Evolutionary conservation across 1,140 invertebrate genomes (phyloP).

Genomic region (Zaprionus nigranus): DNA sequence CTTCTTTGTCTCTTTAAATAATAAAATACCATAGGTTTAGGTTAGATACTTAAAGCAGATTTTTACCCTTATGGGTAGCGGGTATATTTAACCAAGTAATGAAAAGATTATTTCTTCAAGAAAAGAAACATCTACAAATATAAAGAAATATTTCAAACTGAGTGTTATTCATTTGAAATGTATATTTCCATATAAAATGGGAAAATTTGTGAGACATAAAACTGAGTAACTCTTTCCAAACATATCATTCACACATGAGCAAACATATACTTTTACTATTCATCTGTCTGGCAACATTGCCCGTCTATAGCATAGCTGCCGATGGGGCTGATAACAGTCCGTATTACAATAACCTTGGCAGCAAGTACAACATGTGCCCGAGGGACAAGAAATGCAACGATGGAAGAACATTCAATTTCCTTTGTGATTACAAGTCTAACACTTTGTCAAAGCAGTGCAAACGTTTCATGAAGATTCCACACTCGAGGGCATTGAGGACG

Average conservation of each 20-base stretch:
- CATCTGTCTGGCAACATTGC: not conserved
- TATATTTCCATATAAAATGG: no score
- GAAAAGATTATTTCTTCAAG: not conserved
- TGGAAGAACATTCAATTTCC: slow-evolving; percentile 27
- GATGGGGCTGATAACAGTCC: slow-evolving; percentile 8
- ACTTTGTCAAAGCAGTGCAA: slow-evolving; percentile 10
- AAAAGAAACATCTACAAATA: no score
- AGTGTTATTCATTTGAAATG: no score
- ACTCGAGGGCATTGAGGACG: not conserved
- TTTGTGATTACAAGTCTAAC: slow-evolving; percentile 3
- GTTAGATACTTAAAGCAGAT: no score
- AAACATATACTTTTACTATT: not conserved
- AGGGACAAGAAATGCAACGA: slow-evolving; percentile 10
- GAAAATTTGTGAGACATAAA: no score
- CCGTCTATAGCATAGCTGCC: not conserved
- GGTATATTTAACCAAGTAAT: no score
- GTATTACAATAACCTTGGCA: slow-evolving; percentile 41
- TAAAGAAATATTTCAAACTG: no score
- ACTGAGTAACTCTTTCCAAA: not conserved
- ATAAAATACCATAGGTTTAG: not conserved
- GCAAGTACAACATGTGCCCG: slow-evolving; percentile 24
- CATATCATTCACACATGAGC: not conserved
- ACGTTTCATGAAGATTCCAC: slow-evolving; percentile 16
- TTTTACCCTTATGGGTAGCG: no score
- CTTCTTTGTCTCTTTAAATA: not conserved